These are phyloP conservation scores for Drosophila mauritiana DNA, from an alignment of 1,140 invertebrate species.

Conservation along the genomic window DNA sequence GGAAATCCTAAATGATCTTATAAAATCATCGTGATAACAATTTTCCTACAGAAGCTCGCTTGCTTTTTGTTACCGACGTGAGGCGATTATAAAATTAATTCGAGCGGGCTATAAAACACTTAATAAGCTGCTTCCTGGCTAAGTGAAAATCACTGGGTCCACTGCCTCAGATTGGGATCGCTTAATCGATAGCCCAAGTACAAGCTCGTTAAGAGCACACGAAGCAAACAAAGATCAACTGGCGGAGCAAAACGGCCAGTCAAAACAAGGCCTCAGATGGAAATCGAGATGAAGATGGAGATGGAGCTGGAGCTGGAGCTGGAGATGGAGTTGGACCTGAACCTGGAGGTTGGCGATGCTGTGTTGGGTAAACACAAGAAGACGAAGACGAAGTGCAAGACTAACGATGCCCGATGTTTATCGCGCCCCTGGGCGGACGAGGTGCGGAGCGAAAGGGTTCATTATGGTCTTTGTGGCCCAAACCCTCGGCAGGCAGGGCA, in stretches of 20 bases:
- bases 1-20: background rate
- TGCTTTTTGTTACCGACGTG: background rate
- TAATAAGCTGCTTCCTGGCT: conserved; percentile 55
- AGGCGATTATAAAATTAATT: conserved; percentile 36
- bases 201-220: conserved; percentile 59
- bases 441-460: conserved; percentile 72
- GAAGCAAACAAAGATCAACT: conserved; percentile 56
- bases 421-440: conserved; percentile 48
- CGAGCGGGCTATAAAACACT: conserved; percentile 49
- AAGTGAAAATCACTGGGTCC: conserved; percentile 44
- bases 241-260: conserved; percentile 62
- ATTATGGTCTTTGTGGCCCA: conserved; percentile 71
- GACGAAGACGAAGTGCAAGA: conserved; percentile 41
- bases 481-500: conserved; percentile 55
- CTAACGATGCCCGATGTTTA: conserved; percentile 78
- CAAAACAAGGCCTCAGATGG: conserved; percentile 55
- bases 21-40: background rate
- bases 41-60: background rate
- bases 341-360: conserved; percentile 20
- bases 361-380: background rate
- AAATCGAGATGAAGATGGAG: conserved; percentile 35
- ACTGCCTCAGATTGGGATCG: conserved; percentile 52
- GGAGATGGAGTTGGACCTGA: conserved; percentile 17
- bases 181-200: conserved; percentile 70
- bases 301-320: conserved; percentile 8